Percentiles rank a stretch among this genome's conserved stretches.
Evolutionary conservation across 2,888 invertebrate genomes (phyloP).

Genomic region (Clepsis dumicolana): DNA sequence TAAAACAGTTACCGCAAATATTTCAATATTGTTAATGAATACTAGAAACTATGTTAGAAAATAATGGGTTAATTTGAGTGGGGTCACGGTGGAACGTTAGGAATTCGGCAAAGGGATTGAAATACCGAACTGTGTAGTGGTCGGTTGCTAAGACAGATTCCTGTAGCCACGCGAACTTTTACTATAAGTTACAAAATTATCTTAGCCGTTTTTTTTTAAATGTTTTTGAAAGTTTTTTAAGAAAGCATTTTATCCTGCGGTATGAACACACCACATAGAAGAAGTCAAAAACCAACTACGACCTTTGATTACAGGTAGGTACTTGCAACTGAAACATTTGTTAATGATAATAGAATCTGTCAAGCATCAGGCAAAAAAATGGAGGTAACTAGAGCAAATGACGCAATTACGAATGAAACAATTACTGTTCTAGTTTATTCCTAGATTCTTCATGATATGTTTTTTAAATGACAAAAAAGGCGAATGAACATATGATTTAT

Average conservation of each 20-base stretch:
- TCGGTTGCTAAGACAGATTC: constrained; percentile 61
- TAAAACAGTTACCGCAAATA: constrained; percentile 41
- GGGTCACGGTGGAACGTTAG: constrained; percentile 59
- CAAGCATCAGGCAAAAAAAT: no score
- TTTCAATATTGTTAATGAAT: constrained; percentile 47
- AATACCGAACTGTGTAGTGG: constrained; percentile 60
- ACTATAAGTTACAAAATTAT: constrained; percentile 8
- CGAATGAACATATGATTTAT: no score
- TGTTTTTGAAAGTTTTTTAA: background rate
- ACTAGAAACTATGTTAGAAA: constrained; percentile 60
- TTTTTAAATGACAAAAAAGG: no score
- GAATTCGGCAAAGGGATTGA: constrained; percentile 64
- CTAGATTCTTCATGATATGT: no score
- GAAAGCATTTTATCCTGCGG: background rate
- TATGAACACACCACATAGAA: no score
- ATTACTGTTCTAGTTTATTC: no score
- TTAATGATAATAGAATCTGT: no score
- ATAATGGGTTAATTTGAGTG: constrained; percentile 71
- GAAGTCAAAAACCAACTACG: background rate
- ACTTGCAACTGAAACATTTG: no score
- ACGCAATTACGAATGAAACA: no score
- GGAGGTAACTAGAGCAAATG: no score
- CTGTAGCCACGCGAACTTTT: constrained; percentile 41
- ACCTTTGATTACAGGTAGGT: background rate
- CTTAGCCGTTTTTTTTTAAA: background rate